phyloP scores from a whole-genome alignment of 2,797 vertebrate species.

The Serranus cabrilla region DNA sequence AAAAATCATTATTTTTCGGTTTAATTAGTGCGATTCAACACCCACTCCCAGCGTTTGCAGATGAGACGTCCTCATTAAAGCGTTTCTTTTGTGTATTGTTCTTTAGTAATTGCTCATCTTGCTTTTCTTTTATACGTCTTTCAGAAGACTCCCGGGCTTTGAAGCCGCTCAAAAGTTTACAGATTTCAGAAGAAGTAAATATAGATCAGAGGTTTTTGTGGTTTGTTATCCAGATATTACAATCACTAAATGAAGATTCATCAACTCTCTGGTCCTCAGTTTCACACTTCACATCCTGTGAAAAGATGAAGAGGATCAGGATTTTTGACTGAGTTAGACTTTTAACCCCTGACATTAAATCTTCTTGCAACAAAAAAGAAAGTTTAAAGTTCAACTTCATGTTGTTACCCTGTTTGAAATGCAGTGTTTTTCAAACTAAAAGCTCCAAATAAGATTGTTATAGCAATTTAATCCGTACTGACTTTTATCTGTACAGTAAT shows the following conservation, averaged over 20 bases:
- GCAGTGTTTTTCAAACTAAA: too few species aligned
- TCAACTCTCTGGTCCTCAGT: too few species aligned
- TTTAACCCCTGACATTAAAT: neutral
- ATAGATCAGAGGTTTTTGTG: neutral
- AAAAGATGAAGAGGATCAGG: too few species aligned
- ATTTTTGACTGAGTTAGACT: neutral
- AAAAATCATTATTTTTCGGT: neutral
- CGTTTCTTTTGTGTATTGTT: neutral
- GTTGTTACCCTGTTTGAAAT: neutral
- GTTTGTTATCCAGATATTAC: too few species aligned
- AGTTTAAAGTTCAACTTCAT: neutral
- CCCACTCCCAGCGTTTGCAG: neutral
- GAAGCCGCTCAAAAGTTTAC: neutral
- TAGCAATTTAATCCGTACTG: too few species aligned
- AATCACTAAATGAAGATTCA: too few species aligned
- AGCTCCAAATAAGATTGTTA: too few species aligned
- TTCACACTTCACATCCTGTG: too few species aligned
- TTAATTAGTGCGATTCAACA: conserved; percentile 8
- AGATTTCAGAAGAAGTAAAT: neutral
- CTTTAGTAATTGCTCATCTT: neutral
- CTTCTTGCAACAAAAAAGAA: neutral
- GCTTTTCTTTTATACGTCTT: neutral
- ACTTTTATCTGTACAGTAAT: too few species aligned
- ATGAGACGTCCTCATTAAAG: conserved; percentile 13
- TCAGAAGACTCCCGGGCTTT: neutral